Conservation (phyloP, 1,140 invertebrate species). For the Ericerus pela region DNA sequence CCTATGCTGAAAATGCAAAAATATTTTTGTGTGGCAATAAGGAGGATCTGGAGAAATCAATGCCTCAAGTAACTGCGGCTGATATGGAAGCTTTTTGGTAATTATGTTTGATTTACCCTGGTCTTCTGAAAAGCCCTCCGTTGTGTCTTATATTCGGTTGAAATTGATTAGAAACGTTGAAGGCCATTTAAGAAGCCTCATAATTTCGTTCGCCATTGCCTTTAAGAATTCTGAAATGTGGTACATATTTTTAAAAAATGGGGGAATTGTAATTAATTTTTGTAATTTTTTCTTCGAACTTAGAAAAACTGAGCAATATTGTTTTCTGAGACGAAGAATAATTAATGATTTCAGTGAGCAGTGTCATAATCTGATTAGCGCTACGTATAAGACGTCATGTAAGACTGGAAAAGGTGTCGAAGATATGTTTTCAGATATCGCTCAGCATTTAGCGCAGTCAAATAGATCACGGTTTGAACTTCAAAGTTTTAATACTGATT, state of each 20-base stretch:
- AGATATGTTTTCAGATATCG: conserved; percentile 82
- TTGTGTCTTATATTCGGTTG: too few species aligned
- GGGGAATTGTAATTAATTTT: too few species aligned
- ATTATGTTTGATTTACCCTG: too few species aligned
- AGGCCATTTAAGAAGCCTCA: too few species aligned
- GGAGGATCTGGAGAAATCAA: conserved; percentile 52
- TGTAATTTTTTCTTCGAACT: too few species aligned
- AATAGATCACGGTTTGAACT: conserved; percentile 67
- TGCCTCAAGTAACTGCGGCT: conserved; percentile 61
- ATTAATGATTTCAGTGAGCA: conserved; percentile 52
- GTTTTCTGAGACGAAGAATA: too few species aligned
- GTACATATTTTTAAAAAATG: too few species aligned
- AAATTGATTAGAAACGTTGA: too few species aligned
- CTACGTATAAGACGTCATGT: conserved; percentile 79
- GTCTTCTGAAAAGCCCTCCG: too few species aligned
- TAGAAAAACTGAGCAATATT: too few species aligned
- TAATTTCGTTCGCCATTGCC: too few species aligned
- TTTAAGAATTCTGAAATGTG: too few species aligned
- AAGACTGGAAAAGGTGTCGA: conserved; percentile 73
- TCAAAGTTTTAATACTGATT: conserved; percentile 58
- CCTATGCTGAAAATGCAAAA: conserved; percentile 82
- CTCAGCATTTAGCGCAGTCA: conserved; percentile 54
- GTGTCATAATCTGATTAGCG: conserved; percentile 77
- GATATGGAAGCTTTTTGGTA: conserved; percentile 85
- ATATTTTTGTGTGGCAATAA: conserved; percentile 88